phyloP scores from a whole-genome alignment of 2,113 vertebrate genomes.

The Gasterosteus aculeatus region DNA sequence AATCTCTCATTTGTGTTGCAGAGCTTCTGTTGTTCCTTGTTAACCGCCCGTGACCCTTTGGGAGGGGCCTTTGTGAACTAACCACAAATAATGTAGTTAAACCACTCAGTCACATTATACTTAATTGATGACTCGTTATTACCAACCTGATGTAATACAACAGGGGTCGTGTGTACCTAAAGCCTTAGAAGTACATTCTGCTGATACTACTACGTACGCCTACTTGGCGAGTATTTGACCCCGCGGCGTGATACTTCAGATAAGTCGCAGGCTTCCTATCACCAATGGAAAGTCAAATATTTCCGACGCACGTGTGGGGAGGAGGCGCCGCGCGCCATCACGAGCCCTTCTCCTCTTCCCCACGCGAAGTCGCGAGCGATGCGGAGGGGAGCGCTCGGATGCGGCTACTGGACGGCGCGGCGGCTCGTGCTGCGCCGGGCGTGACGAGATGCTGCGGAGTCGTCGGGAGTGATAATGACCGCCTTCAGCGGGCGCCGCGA shows the following conservation, averaged over 20 bases:
- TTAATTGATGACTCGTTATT: not conserved
- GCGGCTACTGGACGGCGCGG: constrained; percentile 52
- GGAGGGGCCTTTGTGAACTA: not conserved
- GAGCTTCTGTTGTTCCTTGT: not conserved
- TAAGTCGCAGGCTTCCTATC: not conserved
- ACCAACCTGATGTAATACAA: not conserved
- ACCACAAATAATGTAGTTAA: not conserved
- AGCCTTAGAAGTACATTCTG: not conserved
- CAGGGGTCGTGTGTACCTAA: not conserved
- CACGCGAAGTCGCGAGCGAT: constrained; percentile 36
- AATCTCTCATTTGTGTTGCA: not conserved
- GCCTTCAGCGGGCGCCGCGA: constrained; percentile 62
- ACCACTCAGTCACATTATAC: not conserved
- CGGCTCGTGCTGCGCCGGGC: constrained; percentile 28
- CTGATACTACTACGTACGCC: not conserved
- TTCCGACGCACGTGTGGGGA: constrained; percentile 29
- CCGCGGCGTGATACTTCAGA: not conserved
- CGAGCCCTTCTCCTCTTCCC: constrained; percentile 27
- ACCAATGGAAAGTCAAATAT: not conserved
- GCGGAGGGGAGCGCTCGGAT: constrained; percentile 41
- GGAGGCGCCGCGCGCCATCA: constrained; percentile 51
- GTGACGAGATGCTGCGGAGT: constrained; percentile 34
- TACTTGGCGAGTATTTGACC: not conserved
- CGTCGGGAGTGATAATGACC: constrained; percentile 41
- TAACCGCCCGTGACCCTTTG: not conserved